These are phyloP conservation scores for Prionailurus viverrinus DNA, from an alignment of 2,113 vertebrate species.

Conservation along the genomic window DNA sequence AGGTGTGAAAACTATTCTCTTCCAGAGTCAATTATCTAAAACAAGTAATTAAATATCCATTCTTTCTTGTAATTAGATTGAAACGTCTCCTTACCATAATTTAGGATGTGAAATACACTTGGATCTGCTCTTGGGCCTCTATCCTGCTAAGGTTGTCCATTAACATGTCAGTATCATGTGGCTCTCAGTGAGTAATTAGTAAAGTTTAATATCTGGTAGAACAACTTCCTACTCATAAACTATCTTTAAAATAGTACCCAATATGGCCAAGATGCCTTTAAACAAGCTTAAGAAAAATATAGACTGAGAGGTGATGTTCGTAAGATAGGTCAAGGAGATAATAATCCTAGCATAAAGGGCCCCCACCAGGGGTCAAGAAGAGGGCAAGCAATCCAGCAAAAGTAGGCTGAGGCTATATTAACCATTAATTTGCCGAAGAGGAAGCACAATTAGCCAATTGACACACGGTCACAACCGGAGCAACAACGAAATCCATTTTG, in stretches of 20 bases:
- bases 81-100: background rate
- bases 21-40: background rate
- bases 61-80: background rate
- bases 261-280: background rate
- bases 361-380: background rate
- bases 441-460: background rate
- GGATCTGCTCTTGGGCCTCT: background rate
- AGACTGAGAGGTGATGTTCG: background rate
- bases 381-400: background rate
- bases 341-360: background rate
- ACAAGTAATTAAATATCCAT: background rate
- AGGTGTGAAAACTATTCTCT: background rate
- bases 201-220: background rate
- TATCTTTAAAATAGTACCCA: slow-evolving; percentile 19
- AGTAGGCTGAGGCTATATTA: background rate
- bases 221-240: background rate
- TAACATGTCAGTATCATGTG: background rate
- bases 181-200: background rate
- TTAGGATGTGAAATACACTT: background rate
- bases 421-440: background rate
- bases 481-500: background rate
- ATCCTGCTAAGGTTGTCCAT: background rate
- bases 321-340: background rate
- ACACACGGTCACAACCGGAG: background rate
- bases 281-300: background rate